Evolutionary conservation across 2,113 vertebrate species (phyloP).

Genomic region (Amphiprion ocellaris): DNA sequence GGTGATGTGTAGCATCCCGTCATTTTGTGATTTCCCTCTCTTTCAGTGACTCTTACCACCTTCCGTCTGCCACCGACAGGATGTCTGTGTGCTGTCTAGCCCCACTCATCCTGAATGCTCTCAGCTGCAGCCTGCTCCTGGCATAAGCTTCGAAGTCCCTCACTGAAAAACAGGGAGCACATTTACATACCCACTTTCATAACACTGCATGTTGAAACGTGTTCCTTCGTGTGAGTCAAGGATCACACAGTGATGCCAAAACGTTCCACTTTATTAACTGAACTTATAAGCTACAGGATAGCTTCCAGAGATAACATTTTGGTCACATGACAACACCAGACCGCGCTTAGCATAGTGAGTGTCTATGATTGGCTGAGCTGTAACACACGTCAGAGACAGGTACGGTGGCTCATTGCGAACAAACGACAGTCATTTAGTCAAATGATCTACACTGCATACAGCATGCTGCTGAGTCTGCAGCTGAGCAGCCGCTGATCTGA

Average conservation of each 20-base stretch:
- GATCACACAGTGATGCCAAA: no score
- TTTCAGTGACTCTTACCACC: conserved; percentile 90
- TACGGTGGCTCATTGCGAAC: no score
- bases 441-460: background rate
- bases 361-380: no score
- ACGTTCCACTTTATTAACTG: no score
- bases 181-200: background rate
- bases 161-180: conserved; percentile 56
- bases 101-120: conserved; percentile 93
- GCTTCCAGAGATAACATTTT: no score
- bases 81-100: conserved; percentile 96
- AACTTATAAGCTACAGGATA: no score
- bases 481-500: background rate
- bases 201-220: background rate
- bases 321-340: no score
- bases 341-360: no score
- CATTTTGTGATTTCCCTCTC: conserved; percentile 8
- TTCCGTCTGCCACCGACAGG: conserved; percentile 96
- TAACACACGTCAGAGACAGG: no score
- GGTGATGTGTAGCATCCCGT: no score
- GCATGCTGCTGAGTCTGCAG: background rate
- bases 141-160: conserved; percentile 78
- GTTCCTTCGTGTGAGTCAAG: no score
- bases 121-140: conserved; percentile 75
- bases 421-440: no score